Conservation (phyloP, 1,140 invertebrate genomes). For the Melipona quadrifasciata region DNA sequence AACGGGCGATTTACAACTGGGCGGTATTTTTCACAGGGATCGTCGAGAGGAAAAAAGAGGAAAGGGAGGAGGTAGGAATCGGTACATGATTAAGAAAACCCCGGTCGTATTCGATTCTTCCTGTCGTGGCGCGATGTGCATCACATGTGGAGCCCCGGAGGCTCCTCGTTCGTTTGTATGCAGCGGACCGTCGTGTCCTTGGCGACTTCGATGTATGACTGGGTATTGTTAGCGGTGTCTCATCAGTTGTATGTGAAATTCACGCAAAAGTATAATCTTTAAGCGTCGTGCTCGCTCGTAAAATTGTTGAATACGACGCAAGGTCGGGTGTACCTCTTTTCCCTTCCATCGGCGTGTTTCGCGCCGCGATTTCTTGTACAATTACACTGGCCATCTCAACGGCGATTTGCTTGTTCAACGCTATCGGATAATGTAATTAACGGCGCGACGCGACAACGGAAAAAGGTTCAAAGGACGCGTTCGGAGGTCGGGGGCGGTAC, state of each 20-base stretch:
- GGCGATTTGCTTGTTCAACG: not conserved
- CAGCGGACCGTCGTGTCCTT: conserved; percentile 53
- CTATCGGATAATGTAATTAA: not conserved
- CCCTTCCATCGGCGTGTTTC: not conserved
- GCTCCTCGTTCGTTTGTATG: conserved; percentile 61
- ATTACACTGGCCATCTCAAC: not conserved
- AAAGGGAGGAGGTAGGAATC: not conserved
- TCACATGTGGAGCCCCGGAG: conserved; percentile 9
- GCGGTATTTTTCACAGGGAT: conserved; percentile 46
- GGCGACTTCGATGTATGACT: conserved; percentile 63
- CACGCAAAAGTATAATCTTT: conserved; percentile 65
- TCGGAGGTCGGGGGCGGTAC: not conserved
- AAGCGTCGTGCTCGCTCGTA: conserved; percentile 57
- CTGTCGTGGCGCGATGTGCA: conserved; percentile 19
- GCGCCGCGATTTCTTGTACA: not conserved
- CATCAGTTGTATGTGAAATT: conserved; percentile 62
- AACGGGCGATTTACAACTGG: conserved; percentile 40
- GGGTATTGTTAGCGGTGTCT: conserved; percentile 62
- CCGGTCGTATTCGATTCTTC: conserved; percentile 24
- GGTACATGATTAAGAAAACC: conserved; percentile 60
- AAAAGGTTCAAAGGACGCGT: not conserved
- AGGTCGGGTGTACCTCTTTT: conserved; percentile 11
- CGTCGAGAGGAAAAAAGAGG: conserved; percentile 3
- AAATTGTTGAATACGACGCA: conserved; percentile 48
- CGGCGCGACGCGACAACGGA: not conserved